Evolutionary conservation across 2,797 vertebrate species (phyloP), one percentile per base, ranked within the genome.

Genomic region (Distichodus sexfasciatus): DNA sequence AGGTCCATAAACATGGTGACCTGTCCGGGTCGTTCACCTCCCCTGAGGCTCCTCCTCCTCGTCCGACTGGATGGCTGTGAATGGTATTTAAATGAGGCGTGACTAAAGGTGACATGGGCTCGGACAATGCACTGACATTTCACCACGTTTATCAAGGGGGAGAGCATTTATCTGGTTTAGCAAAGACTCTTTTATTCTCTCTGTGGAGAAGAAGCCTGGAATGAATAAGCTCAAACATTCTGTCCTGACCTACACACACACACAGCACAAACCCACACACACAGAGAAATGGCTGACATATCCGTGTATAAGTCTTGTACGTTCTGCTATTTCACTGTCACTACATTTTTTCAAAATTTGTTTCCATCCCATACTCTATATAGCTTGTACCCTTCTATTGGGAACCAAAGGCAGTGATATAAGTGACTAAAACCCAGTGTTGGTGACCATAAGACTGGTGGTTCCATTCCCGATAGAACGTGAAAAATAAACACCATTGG

Each of bases 91-190:
- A 89, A 90, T 87, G 82, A 88, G 84, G 72, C 64, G 17, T 81
- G 78, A 85, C 81, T 83, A 82, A 84, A 89, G 87, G 87, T 85
- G 86, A 88, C 85, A 80, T 80, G 61, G 78, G 79, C 79, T 80
- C 53, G 82, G 86, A 86, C 87, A 84, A 87, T 83, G 86, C 82
- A 76, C 75, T 91, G 87, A 90, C 87, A 91, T 91, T 92, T 90
- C 83, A 77, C 89, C 87, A 87, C 87, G 88, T 90, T 90, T 90
- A 88, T 83, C 77, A 62, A 44, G 61, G 69, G 65, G 8, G 15
- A 66, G 54, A 53, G 68, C 46, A 72, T 76, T 79, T 77, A 62
- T 71, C 77, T 69, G 44, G 40, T 67, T 67, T 69, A 65, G 53
- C 44, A 44, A 51, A 26, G 33, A 21, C 19, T 69, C 75, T 57